Conservation (phyloP, 2,888 invertebrate genomes). For the Eustalomyia histrio region DNA sequence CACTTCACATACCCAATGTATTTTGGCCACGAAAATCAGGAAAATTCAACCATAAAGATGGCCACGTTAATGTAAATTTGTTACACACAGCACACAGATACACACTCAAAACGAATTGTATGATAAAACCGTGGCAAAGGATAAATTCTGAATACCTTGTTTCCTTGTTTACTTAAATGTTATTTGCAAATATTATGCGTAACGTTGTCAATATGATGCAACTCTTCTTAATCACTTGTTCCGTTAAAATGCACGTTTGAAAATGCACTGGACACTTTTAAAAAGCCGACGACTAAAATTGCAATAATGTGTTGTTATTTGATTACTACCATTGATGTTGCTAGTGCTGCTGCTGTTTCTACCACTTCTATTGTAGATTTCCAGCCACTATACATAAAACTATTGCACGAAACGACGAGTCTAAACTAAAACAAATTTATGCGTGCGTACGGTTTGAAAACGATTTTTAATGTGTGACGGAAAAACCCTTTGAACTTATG, state of each 20-base stretch:
- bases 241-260: conserved; percentile 55
- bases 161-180: neutral
- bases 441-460: conserved; percentile 60
- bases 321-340: neutral
- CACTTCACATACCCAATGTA: conserved; percentile 39
- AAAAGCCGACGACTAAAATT: neutral
- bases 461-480: conserved; percentile 59
- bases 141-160: neutral
- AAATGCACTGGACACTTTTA: conserved; percentile 23
- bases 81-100: conserved; percentile 21
- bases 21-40: conserved; percentile 64
- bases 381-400: neutral
- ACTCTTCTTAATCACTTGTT: conserved; percentile 59
- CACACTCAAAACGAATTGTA: conserved; percentile 36
- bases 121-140: conserved; percentile 16
- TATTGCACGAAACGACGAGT: neutral
- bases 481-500: conserved; percentile 56
- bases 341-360: neutral
- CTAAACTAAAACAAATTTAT: conserved; percentile 23
- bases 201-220: conserved; percentile 32
- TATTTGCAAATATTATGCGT: conserved; percentile 27
- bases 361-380: neutral
- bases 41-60: conserved; percentile 62
- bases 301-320: neutral
- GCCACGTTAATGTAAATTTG: conserved; percentile 59